Conservation (phyloP, 2,888 invertebrate genomes). For the Lottia gigantea region DNA sequence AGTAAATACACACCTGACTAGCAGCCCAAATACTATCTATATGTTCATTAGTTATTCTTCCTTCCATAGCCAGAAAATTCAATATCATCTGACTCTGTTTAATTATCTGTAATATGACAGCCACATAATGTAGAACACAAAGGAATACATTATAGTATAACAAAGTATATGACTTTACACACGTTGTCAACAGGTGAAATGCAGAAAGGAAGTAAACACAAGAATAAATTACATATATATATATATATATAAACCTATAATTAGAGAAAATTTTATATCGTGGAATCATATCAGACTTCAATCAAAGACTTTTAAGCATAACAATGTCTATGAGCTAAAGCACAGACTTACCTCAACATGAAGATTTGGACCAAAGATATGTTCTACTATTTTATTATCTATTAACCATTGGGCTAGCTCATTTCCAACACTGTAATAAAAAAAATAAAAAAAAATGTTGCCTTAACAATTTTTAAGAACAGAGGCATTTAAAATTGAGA, state of each 20-base stretch:
- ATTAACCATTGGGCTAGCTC: conserved; percentile 90
- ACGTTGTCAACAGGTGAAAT: background rate
- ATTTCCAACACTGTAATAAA: conserved; percentile 68
- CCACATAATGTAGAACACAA: too few relatives aligned
- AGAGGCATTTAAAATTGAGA: background rate
- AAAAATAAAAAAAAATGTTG: background rate
- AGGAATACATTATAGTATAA: background rate
- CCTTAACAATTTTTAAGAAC: background rate
- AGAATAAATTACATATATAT: background rate
- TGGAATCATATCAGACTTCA: too few relatives aligned
- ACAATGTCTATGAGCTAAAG: too few relatives aligned
- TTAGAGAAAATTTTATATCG: too few relatives aligned
- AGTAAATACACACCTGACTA: conserved; percentile 74
- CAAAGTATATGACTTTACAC: too few relatives aligned
- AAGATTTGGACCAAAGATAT: conserved; percentile 95
- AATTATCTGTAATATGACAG: conserved; percentile 75
- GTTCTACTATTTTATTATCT: conserved; percentile 88
- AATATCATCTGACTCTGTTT: conserved; percentile 94
- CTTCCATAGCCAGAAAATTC: conserved; percentile 92
- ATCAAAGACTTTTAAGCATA: too few relatives aligned
- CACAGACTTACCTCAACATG: conserved; percentile 83
- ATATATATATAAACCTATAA: too few relatives aligned
- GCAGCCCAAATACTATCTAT: conserved; percentile 95
- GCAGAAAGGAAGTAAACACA: background rate
- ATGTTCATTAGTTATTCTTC: conserved; percentile 88